These are phyloP conservation scores for Mus musculus DNA, from an alignment of 2,113 vertebrate genomes.

Conservation along the genomic window GRCm39 chr1:53345001-53345500, in stretches of 20 bases:
- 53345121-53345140: neutral
- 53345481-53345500: slow-evolving; percentile 16
- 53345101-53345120: neutral
- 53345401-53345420: neutral
- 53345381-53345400: neutral
- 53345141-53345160: neutral
- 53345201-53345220: neutral
- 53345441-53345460: neutral
- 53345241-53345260: neutral
- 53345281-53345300: neutral
- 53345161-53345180: neutral
- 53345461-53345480: neutral
- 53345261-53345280: neutral
- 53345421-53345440: neutral
- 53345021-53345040: slow-evolving; percentile 42
- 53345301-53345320: neutral
- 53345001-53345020: neutral
- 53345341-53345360: neutral
- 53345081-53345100: slow-evolving; percentile 13
- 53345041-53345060: neutral
- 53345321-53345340: neutral
- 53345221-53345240: neutral
- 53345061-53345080: slow-evolving; percentile 20
- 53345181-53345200: neutral
- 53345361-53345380: neutral